Percentiles rank a stretch among this genome's conserved stretches.
Conservation (phyloP, 1,140 invertebrate species). For the Chironomus tepperi region DNA sequence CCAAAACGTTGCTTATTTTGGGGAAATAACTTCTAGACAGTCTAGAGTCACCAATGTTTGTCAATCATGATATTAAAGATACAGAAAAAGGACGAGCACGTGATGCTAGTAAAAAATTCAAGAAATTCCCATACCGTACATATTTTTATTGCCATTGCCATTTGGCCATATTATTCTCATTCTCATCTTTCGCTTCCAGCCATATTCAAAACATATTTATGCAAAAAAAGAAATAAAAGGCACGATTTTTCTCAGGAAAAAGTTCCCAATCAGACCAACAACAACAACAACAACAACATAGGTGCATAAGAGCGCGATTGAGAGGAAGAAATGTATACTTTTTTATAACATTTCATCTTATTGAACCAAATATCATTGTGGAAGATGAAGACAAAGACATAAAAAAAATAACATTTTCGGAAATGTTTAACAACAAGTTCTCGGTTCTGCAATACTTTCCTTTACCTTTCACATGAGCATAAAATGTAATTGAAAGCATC, state of each 20-base stretch:
- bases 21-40: not conserved
- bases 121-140: constrained; percentile 18
- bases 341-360: not conserved
- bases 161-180: not conserved
- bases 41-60: not conserved
- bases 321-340: too few species aligned
- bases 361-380: not conserved
- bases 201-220: not conserved
- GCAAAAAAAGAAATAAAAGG: not conserved
- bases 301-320: not conserved
- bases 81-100: not conserved
- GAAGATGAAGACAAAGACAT: not conserved
- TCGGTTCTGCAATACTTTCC: not conserved
- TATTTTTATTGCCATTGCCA: not conserved
- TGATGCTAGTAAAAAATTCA: constrained; percentile 11
- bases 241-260: constrained; percentile 19
- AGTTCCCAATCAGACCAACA: not conserved
- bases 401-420: not conserved
- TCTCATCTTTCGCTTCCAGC: not conserved
- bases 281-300: not conserved
- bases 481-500: not conserved
- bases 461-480: too few species aligned
- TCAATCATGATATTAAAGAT: not conserved
- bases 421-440: constrained; percentile 1
- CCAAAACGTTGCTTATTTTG: not conserved